Base-by-base conservation (phyloP, 2,888 invertebrate species). In the Pristionchus arcanus region DNA sequence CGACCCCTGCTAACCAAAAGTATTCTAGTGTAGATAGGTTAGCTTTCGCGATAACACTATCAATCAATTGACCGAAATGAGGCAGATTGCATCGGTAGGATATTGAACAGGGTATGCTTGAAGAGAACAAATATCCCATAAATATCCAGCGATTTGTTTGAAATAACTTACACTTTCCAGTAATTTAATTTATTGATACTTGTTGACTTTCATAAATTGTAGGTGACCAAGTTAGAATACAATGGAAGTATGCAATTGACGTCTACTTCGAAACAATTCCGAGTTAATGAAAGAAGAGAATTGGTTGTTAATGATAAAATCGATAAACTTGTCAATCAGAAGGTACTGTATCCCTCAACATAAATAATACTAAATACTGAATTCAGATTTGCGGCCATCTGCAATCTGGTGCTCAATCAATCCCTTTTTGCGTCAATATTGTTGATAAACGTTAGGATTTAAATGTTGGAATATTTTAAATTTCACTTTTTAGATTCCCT, bases 391-490 rank as follows among this genome's bases (percentile, higher is more conserved):
- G 87, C 68, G 66, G 25, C n/a, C 87, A 87, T 21, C 87, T 87
- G 13, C 87, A 87, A 87, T 42, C 68, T 25, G 87, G 87, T n/a
- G 25, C 87, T 31, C 42, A 68, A 49, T n/a, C 87, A 0, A 66
- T 87, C 68, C 87, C 87, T 4, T 87, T 68, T 49, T 87, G 87
- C 68, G 68, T 87, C 21, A 49, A 83, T 49, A 83, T 83, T 49
- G 19, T 53, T n/a, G 53, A 83, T 28, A 49, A 83, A 15, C n/a
- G 83, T 83, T 2, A 31, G 74, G 31, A 34, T 49, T 21, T n/a
- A 13, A 28, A 68, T 31, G 2, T 68, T 31, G 1, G 21, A 68
- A n/a, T 49, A 49, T 49, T 49, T 13, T 49, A 49, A 49, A 49
- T 49, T 49, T 49, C 42, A 49, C 42, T 13, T 74, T 74, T 59